These are phyloP conservation scores for Xenentodon cancila DNA, from an alignment of 2,797 vertebrate species.

Conservation along the genomic window DNA sequence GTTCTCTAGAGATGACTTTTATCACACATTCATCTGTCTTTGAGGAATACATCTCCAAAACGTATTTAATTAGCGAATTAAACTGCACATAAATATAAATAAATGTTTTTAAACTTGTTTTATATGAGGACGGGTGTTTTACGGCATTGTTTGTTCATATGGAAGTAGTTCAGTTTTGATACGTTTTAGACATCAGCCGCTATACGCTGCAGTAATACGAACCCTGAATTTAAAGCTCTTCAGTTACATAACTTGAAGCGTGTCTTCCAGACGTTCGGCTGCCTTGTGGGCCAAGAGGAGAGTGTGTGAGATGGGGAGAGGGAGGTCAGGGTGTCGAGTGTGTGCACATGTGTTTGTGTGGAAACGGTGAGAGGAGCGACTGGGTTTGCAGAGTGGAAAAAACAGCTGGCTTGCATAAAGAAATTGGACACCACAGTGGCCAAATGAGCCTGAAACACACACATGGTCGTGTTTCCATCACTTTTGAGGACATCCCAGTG, in stretches of 20 bases:
- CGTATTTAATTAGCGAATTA: too few relatives aligned
- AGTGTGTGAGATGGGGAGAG: slow-evolving; percentile 27
- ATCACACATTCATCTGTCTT: too few relatives aligned
- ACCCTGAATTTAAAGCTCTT: slow-evolving; percentile 18
- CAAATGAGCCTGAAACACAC: slow-evolving; percentile 22
- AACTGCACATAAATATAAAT: too few relatives aligned
- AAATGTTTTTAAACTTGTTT: too few relatives aligned
- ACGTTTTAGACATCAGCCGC: too few relatives aligned
- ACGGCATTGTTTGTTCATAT: too few relatives aligned
- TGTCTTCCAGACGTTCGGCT: slow-evolving; percentile 26
- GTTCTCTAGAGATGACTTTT: too few relatives aligned
- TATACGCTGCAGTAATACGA: slow-evolving; percentile 10
- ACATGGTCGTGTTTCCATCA: slow-evolving; percentile 14
- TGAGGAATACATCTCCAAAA: too few relatives aligned
- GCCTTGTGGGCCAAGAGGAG: slow-evolving; percentile 25
- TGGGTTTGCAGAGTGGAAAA: slow-evolving; percentile 55
- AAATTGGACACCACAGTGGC: slow-evolving; percentile 64
- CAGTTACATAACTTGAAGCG: slow-evolving; percentile 56
- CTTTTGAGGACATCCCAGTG: not conserved
- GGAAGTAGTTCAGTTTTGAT: too few relatives aligned
- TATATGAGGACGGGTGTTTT: too few relatives aligned
- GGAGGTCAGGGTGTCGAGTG: slow-evolving; percentile 7
- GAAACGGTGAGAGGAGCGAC: slow-evolving; percentile 17
- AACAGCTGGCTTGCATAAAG: slow-evolving; percentile 63
- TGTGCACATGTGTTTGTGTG: slow-evolving; percentile 20